Conservation (phyloP, 1,140 invertebrate species). For the Potamilus streckersoni region DNA sequence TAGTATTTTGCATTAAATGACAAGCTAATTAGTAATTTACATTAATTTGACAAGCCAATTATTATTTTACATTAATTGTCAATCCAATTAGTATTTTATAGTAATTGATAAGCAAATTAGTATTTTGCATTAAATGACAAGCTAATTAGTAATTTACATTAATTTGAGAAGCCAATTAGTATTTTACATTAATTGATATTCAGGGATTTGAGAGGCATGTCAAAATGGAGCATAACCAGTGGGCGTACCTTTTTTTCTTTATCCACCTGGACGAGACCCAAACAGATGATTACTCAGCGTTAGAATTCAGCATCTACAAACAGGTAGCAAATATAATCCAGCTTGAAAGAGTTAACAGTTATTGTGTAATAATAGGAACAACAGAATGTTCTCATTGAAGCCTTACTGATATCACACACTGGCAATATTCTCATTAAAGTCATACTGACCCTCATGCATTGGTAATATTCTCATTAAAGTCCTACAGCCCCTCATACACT, state of each 20-base stretch:
- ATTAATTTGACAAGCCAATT: no score
- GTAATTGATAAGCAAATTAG: no score
- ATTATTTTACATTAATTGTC: no score
- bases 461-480: no score
- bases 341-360: slow-evolving; percentile 26
- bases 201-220: slow-evolving; percentile 65
- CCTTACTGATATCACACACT: no score
- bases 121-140: no score
- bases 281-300: slow-evolving; percentile 60
- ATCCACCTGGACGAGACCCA: slow-evolving; percentile 63
- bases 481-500: no score
- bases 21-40: neutral
- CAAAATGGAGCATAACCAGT: slow-evolving; percentile 62
- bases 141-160: neutral
- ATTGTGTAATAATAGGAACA: neutral
- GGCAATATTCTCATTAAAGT: no score
- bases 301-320: slow-evolving; percentile 54
- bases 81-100: no score
- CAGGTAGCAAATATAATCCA: slow-evolving; percentile 38
- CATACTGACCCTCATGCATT: no score
- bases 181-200: neutral
- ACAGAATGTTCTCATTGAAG: neutral
- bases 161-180: slow-evolving; percentile 5
- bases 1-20: neutral
- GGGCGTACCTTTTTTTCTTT: slow-evolving; percentile 67